A percentile compares a stretch with the other conserved stretches of the same genome.
These are phyloP conservation scores for Hystrix cristata DNA, from an alignment of 2,113 vertebrate species.

Conservation along the genomic window DNA sequence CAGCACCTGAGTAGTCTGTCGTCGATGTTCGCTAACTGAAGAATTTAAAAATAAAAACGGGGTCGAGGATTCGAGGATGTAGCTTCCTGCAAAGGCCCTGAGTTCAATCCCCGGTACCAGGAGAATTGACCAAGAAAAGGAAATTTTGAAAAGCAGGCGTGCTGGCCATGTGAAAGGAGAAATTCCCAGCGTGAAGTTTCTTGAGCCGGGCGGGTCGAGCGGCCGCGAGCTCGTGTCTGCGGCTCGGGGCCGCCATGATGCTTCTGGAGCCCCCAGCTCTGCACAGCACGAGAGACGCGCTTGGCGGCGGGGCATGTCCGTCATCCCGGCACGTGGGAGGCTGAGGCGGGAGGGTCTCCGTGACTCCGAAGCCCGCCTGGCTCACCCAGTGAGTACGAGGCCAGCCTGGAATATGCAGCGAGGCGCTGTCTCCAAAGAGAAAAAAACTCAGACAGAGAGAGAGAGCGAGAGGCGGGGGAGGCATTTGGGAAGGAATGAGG, in stretches of 20 bases:
- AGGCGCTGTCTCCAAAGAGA: no score
- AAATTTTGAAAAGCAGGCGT: neutral
- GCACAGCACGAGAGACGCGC: no score
- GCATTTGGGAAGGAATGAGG: neutral
- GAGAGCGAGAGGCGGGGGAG: neutral
- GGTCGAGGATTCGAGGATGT: no score
- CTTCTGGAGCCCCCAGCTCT: neutral
- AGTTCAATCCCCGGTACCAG: neutral
- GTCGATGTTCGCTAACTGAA: no score
- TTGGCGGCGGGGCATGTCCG: neutral
- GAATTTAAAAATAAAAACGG: neutral
- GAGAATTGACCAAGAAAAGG: no score
- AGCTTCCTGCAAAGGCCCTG: neutral
- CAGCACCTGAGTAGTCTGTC: fast-evolving
- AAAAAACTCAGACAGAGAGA: neutral
- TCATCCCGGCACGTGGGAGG: neutral
- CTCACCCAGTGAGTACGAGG: neutral
- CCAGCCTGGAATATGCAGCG: neutral
- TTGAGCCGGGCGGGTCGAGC: neutral
- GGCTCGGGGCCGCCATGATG: neutral
- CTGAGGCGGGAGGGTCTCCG: neutral
- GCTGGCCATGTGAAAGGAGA: neutral
- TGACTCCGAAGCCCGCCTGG: neutral
- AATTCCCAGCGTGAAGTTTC: neutral
- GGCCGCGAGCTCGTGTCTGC: neutral